Evolutionary conservation across 2,113 vertebrate genomes (phyloP), one percentile per base, ranked within the genome.

Genomic region (Rhineura floridana): DNA sequence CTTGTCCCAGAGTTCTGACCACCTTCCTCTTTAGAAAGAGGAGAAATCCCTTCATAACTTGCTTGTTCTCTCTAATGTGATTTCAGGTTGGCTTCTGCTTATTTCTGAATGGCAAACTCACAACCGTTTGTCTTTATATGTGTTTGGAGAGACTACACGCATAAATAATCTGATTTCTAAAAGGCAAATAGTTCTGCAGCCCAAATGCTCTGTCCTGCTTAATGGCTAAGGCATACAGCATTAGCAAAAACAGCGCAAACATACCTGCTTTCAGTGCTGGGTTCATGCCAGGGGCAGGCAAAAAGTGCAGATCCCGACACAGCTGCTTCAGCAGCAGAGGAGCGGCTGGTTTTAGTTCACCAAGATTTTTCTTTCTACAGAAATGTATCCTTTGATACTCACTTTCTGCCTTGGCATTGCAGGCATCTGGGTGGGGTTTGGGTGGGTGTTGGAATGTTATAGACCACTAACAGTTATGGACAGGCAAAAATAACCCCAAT

Each of bases 161-260:
- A 93, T 76, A 91, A 70, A 42, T 19, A 50, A 70, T 63, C 12
- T 30, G 59, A 46, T 46, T 80, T 90, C 3, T 85, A 36, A 44
- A 83, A 80, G 36, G 30, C 48, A 92, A 78, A 84, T 80, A 88
- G 86, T 81, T 81, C 72, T 73, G 89, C 79, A 72, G 2, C 46
- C 11, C 46, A 52, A 9, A 13, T 9, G 3, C 44, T 42, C 59
- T 4, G 17, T 21, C 76, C 52, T n/a, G 17, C 50, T 39, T 62
- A 28, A 79, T 2, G 33, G 11, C 13, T 78, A 48, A 39, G 19
- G n/a, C 39, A n/a, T 17, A 42, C 9, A n/a, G 23, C 23, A 30
- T 23, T 11, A 39, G 21, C 52, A 59, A 59, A 39, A n/a, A 17
- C 23, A 48, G 19, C 5, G 65, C 50, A 75, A 87, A 82, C 86